Conservation (phyloP, 1,140 invertebrate species). For the Triops longicaudatus region DNA sequence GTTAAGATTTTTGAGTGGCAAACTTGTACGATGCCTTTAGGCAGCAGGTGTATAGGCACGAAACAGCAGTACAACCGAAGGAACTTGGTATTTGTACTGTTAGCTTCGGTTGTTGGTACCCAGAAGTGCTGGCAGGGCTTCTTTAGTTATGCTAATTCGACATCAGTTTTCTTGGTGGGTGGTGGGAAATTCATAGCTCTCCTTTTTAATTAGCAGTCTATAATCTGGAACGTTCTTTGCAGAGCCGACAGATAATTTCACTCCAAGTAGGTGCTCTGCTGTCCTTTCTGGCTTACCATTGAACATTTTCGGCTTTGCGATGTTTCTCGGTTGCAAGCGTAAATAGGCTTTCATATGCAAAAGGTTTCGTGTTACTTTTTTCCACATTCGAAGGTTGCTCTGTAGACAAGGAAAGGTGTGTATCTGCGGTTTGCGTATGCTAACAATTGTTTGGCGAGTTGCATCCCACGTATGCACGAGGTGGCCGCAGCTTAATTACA, state of each 20-base stretch:
- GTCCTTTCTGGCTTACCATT: neutral
- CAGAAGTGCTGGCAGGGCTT: neutral
- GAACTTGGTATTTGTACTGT: neutral
- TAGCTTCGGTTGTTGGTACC: neutral
- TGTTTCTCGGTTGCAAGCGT: neutral
- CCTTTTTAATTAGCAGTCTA: neutral
- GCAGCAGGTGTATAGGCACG: neutral
- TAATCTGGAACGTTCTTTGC: neutral
- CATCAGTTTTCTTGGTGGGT: neutral
- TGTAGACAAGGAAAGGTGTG: neutral
- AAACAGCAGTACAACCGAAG: neutral
- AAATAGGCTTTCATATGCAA: neutral
- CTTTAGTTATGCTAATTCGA: slow-evolving; percentile 12
- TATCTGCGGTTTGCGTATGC: slow-evolving; percentile 6
- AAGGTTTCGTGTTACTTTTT: neutral
- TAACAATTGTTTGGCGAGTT: slow-evolving; percentile 1
- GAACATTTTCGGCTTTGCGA: neutral
- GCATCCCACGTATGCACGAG: neutral
- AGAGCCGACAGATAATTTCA: neutral
- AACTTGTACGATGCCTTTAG: neutral
- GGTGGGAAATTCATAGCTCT: neutral
- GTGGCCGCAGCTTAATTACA: slow-evolving; percentile 11
- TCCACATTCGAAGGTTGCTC: neutral
- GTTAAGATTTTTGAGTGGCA: neutral
- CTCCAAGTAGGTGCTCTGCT: neutral